Evolutionary conservation across 2,113 vertebrate genomes (phyloP).

Genomic region (Galemys pyrenaicus): DNA sequence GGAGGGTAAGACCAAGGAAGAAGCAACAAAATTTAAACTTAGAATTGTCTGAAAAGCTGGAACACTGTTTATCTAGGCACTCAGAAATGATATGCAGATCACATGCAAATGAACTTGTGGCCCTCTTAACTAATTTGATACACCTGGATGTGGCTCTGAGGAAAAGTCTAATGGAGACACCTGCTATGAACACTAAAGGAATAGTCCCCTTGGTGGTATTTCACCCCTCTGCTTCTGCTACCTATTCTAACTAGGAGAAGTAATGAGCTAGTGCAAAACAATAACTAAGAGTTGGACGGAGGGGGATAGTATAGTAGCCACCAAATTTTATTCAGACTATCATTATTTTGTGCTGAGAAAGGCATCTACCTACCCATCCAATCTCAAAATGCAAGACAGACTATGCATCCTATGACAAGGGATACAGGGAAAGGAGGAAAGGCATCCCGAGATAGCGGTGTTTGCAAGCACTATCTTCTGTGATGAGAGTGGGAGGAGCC

Average conservation of each 20-base stretch:
- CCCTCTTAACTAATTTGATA: slow-evolving; percentile 69
- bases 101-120: slow-evolving; percentile 67
- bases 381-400: slow-evolving; percentile 43
- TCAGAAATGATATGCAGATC: slow-evolving; percentile 55
- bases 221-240: slow-evolving; percentile 65
- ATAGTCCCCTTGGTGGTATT: slow-evolving; percentile 56
- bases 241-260: slow-evolving; percentile 49
- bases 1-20: neutral
- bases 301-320: neutral
- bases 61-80: neutral
- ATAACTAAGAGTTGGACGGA: slow-evolving; percentile 48
- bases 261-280: slow-evolving; percentile 55
- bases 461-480: neutral
- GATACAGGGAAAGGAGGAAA: slow-evolving; percentile 32
- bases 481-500: neutral
- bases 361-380: slow-evolving; percentile 21
- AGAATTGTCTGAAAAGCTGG: neutral
- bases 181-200: slow-evolving; percentile 49
- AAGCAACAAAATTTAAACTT: neutral
- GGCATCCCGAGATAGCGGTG: neutral
- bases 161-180: slow-evolving; percentile 59
- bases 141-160: slow-evolving; percentile 74
- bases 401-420: neutral
- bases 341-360: slow-evolving; percentile 62
- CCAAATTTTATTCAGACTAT: slow-evolving; percentile 45